Conservation (phyloP, 2,888 invertebrate genomes). For the Eristalis pertinax region DNA sequence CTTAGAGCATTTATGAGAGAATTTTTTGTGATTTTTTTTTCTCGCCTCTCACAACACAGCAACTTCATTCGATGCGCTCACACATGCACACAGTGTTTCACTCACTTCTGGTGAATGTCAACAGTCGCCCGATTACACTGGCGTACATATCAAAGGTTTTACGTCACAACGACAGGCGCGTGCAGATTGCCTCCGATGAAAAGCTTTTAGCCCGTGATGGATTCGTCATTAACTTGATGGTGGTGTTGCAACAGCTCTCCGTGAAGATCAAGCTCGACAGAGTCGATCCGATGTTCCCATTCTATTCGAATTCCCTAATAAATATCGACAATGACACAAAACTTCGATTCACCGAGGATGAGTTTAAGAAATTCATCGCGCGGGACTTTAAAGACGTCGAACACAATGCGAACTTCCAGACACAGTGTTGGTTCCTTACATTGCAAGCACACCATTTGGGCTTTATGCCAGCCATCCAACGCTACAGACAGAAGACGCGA, state of each 20-base stretch:
- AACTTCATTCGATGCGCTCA: conserved; percentile 89
- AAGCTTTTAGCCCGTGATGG: conserved; percentile 94
- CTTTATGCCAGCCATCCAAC: conserved; percentile 93
- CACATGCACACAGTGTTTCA: conserved; percentile 92
- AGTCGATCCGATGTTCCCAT: conserved; percentile 94
- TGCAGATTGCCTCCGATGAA: conserved; percentile 95
- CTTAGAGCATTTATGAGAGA: neutral
- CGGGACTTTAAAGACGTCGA: conserved; percentile 73
- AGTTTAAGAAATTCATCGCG: conserved; percentile 83
- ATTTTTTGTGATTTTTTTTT: neutral
- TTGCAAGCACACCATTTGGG: conserved; percentile 96
- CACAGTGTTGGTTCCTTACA: conserved; percentile 98
- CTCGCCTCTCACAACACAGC: conserved; percentile 83
- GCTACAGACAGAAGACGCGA: conserved; percentile 88
- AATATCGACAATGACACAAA: conserved; percentile 91
- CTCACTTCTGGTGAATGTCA: conserved; percentile 90
- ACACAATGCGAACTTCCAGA: conserved; percentile 94
- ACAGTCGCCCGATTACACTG: conserved; percentile 90
- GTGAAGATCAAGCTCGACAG: conserved; percentile 94
- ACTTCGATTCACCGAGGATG: conserved; percentile 90
- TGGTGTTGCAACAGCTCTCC: conserved; percentile 94
- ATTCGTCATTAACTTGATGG: conserved; percentile 96
- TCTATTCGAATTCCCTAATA: conserved; percentile 89
- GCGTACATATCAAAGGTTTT: conserved; percentile 90
- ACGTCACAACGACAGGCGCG: conserved; percentile 91